These are phyloP conservation scores for Theretra japonica DNA, from an alignment of 2,888 invertebrate genomes.

Conservation along the genomic window DNA sequence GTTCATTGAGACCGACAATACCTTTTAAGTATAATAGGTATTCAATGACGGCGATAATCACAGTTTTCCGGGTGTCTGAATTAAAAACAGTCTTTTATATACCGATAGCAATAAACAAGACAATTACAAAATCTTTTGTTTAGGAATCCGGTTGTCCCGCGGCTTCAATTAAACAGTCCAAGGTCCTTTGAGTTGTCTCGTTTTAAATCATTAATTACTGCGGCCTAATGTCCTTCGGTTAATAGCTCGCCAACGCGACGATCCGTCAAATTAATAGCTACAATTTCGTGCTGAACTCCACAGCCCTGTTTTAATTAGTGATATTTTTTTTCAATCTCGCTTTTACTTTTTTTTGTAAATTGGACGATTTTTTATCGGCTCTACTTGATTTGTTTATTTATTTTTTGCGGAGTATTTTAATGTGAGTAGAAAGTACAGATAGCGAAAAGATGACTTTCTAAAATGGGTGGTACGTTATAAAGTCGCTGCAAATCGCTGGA, in stretches of 20 bases:
- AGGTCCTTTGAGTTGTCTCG: constrained; percentile 34
- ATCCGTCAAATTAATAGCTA: constrained; percentile 24
- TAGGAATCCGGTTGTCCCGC: neutral
- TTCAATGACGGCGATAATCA: too few species aligned
- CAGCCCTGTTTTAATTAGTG: constrained; percentile 13
- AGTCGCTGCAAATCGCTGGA: too few species aligned
- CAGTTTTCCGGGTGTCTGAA: too few species aligned
- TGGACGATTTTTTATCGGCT: neutral
- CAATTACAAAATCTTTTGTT: constrained; percentile 2
- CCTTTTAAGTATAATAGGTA: too few species aligned
- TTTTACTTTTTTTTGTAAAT: constrained; percentile 11
- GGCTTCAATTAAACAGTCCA: constrained; percentile 41
- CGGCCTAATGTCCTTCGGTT: constrained; percentile 13
- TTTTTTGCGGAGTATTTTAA: too few species aligned
- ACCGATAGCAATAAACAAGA: neutral
- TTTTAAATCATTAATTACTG: constrained; percentile 39
- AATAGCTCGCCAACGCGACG: constrained; percentile 1
- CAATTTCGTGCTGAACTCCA: constrained; percentile 12
- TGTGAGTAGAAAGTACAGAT: too few species aligned
- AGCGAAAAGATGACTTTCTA: too few species aligned
- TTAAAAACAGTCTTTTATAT: neutral
- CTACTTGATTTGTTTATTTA: neutral
- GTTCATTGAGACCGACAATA: too few species aligned
- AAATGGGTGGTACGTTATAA: too few species aligned
- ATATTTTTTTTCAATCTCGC: constrained; percentile 18